phyloP scores from a whole-genome alignment of 1,140 invertebrate genomes.

The Drosophila neocordata region DNA sequence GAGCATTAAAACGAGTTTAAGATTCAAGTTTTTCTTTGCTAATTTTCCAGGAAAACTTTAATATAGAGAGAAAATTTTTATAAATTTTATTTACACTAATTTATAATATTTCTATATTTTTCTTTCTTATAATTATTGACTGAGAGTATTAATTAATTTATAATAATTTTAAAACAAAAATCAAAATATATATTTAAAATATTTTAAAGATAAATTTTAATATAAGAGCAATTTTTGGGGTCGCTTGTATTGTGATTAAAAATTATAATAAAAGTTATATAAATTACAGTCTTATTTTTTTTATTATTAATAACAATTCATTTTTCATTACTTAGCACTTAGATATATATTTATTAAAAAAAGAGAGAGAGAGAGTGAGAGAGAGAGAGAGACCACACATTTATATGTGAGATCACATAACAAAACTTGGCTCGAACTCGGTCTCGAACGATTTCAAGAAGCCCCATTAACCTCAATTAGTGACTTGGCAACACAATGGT shows the following conservation, averaged over 20 bases:
- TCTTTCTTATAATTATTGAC: too few relatives aligned
- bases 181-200: too few relatives aligned
- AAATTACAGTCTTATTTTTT: background rate
- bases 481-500: constrained; percentile 67
- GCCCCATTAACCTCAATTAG: constrained; percentile 81
- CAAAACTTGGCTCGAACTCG: constrained; percentile 36
- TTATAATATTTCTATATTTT: too few relatives aligned
- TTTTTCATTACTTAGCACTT: constrained; percentile 12
- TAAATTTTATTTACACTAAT: too few relatives aligned
- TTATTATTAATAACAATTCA: background rate
- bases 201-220: too few relatives aligned
- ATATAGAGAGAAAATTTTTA: too few relatives aligned
- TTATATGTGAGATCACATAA: background rate
- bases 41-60: too few relatives aligned
- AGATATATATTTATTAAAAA: background rate
- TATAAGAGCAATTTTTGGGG: too few relatives aligned
- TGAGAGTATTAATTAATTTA: too few relatives aligned
- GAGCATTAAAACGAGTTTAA: background rate
- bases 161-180: too few relatives aligned
- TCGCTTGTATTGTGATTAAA: too few relatives aligned
- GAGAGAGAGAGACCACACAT: background rate
- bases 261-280: constrained; percentile 2
- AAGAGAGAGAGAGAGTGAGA: background rate
- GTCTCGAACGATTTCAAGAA: constrained; percentile 70
- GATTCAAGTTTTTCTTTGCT: background rate